A percentile compares a stretch with the other conserved stretches of the same genome.
Conservation (phyloP, 2,797 vertebrate genomes). For the Anguilla obscura region DNA sequence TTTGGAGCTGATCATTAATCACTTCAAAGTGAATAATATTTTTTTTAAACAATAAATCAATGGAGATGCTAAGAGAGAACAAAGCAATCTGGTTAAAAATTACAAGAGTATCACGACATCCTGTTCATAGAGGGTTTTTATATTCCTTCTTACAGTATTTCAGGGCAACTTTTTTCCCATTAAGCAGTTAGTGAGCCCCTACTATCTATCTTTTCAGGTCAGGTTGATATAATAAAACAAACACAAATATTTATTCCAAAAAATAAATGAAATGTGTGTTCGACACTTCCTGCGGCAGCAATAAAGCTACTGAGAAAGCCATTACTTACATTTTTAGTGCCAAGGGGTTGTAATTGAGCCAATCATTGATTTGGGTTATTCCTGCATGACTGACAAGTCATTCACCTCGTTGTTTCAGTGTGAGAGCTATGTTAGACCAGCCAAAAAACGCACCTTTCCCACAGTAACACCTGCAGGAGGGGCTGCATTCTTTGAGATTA, state of each 20-base stretch:
- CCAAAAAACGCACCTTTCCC: neutral
- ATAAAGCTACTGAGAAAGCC: constrained; percentile 62
- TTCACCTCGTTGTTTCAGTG: constrained; percentile 49
- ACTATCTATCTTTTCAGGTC: neutral
- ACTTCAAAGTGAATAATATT: constrained; percentile 39
- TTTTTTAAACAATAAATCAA: constrained; percentile 32
- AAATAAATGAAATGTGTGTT: neutral
- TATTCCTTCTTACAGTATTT: neutral
- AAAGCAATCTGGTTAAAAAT: constrained; percentile 15
- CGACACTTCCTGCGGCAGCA: constrained; percentile 40
- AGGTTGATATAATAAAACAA: neutral
- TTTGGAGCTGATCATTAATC: constrained; percentile 29
- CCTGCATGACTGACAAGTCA: constrained; percentile 58
- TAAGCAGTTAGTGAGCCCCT: neutral
- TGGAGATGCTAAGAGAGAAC: constrained; percentile 9
- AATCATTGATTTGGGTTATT: constrained; percentile 62
- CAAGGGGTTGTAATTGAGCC: constrained; percentile 63
- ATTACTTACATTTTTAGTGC: constrained; percentile 60
- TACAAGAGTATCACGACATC: neutral
- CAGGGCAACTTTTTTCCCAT: neutral
- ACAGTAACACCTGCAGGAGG: neutral
- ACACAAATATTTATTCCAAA: neutral
- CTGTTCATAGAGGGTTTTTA: neutral
- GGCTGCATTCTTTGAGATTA: neutral
- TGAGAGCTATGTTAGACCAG: constrained; percentile 32